phyloP scores from a whole-genome alignment of 2,113 vertebrate genomes.

The Rhinolophus sinicus region DNA sequence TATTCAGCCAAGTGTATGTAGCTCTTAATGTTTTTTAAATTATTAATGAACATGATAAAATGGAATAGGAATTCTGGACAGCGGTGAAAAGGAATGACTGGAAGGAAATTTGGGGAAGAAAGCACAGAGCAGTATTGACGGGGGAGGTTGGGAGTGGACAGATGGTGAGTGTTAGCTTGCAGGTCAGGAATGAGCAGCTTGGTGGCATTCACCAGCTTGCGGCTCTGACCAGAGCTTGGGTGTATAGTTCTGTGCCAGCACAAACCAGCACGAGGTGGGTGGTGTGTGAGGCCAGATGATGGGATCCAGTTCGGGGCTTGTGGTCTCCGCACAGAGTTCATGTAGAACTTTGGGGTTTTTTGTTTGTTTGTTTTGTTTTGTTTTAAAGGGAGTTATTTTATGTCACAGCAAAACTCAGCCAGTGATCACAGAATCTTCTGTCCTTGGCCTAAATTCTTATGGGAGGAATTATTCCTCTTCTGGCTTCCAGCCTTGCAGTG shows the following conservation, averaged over 20 bases:
- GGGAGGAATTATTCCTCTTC: not conserved
- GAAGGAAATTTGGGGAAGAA: not conserved
- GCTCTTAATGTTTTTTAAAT: slow-evolving; percentile 24
- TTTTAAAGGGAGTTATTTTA: not conserved
- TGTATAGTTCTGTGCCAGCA: not conserved
- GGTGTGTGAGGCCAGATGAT: not conserved
- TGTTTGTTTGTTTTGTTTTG: not conserved
- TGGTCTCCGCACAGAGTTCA: not conserved
- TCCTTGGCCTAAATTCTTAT: not conserved
- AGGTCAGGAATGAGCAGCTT: not conserved
- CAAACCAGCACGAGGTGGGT: not conserved
- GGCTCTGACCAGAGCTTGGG: not conserved
- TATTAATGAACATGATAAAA: not conserved
- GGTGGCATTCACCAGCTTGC: not conserved
- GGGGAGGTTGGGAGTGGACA: not conserved
- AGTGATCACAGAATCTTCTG: not conserved
- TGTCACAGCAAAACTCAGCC: not conserved
- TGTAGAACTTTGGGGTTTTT: not conserved
- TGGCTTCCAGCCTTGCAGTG: not conserved
- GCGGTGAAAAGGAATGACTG: not conserved
- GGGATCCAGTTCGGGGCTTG: not conserved
- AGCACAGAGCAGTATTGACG: not conserved
- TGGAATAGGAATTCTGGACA: not conserved
- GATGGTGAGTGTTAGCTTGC: not conserved
- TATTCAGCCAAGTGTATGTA: not conserved